Base-by-base conservation (phyloP, 92 coral and sea anemone species). In the Micromussa lordhowensis region DNA sequence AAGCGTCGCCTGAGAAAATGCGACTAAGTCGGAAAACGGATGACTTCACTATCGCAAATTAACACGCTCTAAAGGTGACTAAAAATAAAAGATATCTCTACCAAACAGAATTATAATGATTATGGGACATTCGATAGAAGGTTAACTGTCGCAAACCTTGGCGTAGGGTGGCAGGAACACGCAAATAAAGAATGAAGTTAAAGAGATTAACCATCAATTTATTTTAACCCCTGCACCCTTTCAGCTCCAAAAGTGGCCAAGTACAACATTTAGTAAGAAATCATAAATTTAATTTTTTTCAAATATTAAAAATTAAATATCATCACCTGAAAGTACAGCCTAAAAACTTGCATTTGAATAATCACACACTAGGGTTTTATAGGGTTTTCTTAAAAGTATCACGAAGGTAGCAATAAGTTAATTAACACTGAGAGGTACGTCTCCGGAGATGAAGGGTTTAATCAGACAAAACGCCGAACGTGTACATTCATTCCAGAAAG, bases 11-110 rank as follows among this genome's bases (percentile, higher is more conserved):
- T 12, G 3, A 79, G 36, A 16, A 35, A 81, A 68, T n/a, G 31
- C 22, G 76, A 40, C 77, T 69, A 69, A 82, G 48, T 44, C 63
- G 68, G 30, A 69, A 82, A 82, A 82, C 66, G 68, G 66, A 69
- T 68, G 19, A 82, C 4, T n/a, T 59, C 53, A 34, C 54, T 61
- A 30, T 55, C 32, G 32, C 53, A 66, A 11, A 28, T 28, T 28
- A 40, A 28, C 76, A 44, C 77, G 59, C 24, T 16, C 35, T 29
- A 54, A 72, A 53, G 28, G 1, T 7, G 9, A 19, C 79, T 49
- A 49, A 68, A 84, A 21, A 84, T 32, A 32, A 15, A 44, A 19
- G 28, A 14, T 31, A 31, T 82, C 78, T 82, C 18, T 51, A 28
- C 44, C 12, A 83, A 71, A 26, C n/a, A 68, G 31, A 73, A 73